These are phyloP conservation scores for Lepidonotus clava DNA, from an alignment of 2,888 invertebrate genomes.

Conservation along the genomic window DNA sequence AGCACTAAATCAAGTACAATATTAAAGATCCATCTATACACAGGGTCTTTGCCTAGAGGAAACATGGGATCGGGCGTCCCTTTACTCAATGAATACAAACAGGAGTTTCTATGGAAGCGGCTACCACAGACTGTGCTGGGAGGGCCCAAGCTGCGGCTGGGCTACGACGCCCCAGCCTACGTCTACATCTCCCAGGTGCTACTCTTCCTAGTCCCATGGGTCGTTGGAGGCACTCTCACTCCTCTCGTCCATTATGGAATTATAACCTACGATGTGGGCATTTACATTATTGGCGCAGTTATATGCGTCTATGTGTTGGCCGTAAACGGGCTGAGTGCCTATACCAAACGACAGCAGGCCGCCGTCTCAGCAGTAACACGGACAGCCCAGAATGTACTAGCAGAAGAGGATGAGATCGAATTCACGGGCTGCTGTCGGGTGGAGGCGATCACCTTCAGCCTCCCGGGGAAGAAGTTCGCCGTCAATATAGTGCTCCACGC, in stretches of 20 bases:
- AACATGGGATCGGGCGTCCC: conserved; percentile 68
- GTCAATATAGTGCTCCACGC: conserved; percentile 74
- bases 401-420: conserved; percentile 73
- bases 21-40: no score
- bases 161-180: conserved; percentile 75
- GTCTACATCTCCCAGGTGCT: conserved; percentile 75
- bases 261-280: conserved; percentile 59
- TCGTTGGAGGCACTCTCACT: conserved; percentile 76
- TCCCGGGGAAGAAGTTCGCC: conserved; percentile 74
- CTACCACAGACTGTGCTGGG: conserved; percentile 78
- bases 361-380: conserved; percentile 19
- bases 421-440: conserved; percentile 77
- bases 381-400: conserved; percentile 45
- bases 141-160: conserved; percentile 75
- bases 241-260: conserved; percentile 70
- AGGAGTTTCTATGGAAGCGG: conserved; percentile 77
- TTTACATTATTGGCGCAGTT: conserved; percentile 70
- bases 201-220: conserved; percentile 74
- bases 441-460: conserved; percentile 75
- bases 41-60: no score
- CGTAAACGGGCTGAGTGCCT: conserved; percentile 70
- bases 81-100: conserved; percentile 78
- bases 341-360: conserved; percentile 67
- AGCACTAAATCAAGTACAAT: no score
- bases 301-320: conserved; percentile 72